Percentiles rank a stretch among this genome's conserved stretches.
These are phyloP conservation scores for Andrena minutula DNA, from an alignment of 2,888 invertebrate genomes.

Conservation along the genomic window DNA sequence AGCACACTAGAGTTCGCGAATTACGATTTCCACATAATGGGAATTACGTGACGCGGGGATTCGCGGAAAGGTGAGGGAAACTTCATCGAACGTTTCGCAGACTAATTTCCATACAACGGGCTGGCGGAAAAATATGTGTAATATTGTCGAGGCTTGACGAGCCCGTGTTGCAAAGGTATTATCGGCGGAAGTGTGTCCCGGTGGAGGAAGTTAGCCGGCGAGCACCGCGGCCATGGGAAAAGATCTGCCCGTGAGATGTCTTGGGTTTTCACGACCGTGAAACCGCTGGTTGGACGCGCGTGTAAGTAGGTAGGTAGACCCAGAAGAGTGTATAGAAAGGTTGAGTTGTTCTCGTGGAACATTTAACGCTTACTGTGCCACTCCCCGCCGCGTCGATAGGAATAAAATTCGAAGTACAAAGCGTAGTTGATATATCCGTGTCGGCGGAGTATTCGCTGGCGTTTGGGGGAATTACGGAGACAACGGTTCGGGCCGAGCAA, in stretches of 20 bases:
- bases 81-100: slow-evolving; percentile 14
- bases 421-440: too few species aligned
- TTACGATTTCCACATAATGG: neutral
- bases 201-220: slow-evolving; percentile 54
- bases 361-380: slow-evolving; percentile 18
- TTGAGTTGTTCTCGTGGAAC: slow-evolving; percentile 33
- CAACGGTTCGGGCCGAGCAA: neutral
- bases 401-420: too few species aligned
- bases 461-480: neutral
- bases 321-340: slow-evolving; percentile 28
- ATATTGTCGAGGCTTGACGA: slow-evolving; percentile 5
- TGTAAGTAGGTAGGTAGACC: slow-evolving; percentile 7
- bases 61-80: neutral
- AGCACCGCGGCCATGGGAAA: slow-evolving; percentile 64
- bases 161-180: slow-evolving; percentile 41
- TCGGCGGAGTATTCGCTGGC: neutral
- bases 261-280: slow-evolving; percentile 59
- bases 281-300: slow-evolving; percentile 45
- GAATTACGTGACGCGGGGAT: neutral
- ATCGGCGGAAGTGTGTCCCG: slow-evolving; percentile 56
- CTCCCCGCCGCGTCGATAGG: neutral
- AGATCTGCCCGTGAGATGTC: slow-evolving; percentile 48
- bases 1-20: neutral
- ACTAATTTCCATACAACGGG: slow-evolving; percentile 41
- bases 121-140: slow-evolving; percentile 3